phyloP scores from a whole-genome alignment of 2,888 invertebrate genomes.

The Agrochola lota region DNA sequence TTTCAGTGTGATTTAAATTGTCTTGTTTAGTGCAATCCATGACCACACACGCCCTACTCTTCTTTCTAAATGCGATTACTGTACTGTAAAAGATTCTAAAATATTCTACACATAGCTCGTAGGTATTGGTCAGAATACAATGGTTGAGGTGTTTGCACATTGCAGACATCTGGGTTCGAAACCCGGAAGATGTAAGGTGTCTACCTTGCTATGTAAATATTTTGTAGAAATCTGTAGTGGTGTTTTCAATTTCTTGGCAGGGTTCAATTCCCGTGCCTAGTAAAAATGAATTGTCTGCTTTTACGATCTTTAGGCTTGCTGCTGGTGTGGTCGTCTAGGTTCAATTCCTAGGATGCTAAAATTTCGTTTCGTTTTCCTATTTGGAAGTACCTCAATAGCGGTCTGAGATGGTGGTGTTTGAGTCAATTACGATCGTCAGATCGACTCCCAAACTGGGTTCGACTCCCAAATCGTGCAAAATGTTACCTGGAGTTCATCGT shows the following conservation, averaged over 20 bases:
- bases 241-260: background rate
- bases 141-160: background rate
- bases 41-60: too few relatives aligned
- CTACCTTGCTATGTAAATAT: too few relatives aligned
- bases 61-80: too few relatives aligned
- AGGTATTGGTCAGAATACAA: too few relatives aligned
- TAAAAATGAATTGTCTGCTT: too few relatives aligned
- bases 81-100: too few relatives aligned
- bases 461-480: background rate
- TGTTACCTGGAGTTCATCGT: background rate
- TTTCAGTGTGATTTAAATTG: too few relatives aligned
- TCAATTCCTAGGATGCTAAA: slow-evolving; percentile 1
- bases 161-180: background rate
- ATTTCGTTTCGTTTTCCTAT: background rate
- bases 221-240: too few relatives aligned
- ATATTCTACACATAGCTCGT: too few relatives aligned
- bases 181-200: background rate
- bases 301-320: too few relatives aligned
- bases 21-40: too few relatives aligned
- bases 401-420: too few relatives aligned
- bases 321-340: background rate
- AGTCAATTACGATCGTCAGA: background rate
- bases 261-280: slow-evolving; percentile 13
- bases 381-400: background rate
- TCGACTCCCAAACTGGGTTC: slow-evolving; percentile 5